These are phyloP conservation scores for Ectemnius cavifrons DNA, from an alignment of 2,888 invertebrate genomes.

Conservation along the genomic window DNA sequence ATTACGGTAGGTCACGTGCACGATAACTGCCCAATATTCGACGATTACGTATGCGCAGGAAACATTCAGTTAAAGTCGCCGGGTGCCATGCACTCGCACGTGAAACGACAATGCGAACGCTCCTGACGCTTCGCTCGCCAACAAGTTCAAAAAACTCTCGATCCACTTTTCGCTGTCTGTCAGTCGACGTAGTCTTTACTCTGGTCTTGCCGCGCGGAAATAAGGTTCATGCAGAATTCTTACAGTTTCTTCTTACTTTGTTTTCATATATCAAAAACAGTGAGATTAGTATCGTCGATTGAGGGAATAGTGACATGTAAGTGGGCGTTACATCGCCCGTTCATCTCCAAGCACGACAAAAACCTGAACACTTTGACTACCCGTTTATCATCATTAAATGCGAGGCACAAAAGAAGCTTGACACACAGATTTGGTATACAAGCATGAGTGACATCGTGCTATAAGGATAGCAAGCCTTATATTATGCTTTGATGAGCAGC, in stretches of 20 bases:
- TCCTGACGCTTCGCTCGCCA: not conserved
- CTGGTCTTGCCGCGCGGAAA: no score
- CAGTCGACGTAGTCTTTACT: no score
- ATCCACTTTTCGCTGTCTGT: no score
- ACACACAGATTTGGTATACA: slow-evolving; percentile 27
- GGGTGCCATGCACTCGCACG: slow-evolving; percentile 18
- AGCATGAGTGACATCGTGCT: no score
- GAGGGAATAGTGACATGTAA: no score
- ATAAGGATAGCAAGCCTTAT: no score
- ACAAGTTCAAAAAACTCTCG: not conserved
- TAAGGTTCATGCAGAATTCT: no score
- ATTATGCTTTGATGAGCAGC: not conserved
- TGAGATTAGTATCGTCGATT: no score
- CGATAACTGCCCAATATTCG: slow-evolving; percentile 68
- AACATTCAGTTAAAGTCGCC: slow-evolving; percentile 48
- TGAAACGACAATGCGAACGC: slow-evolving; percentile 9
- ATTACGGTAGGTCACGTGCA: slow-evolving; percentile 72
- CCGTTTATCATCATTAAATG: slow-evolving; percentile 20
- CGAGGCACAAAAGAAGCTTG: slow-evolving; percentile 23
- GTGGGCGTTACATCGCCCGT: no score
- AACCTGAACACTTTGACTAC: slow-evolving; percentile 27
- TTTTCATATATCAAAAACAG: no score
- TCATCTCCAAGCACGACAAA: slow-evolving; percentile 22
- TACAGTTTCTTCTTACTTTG: no score
- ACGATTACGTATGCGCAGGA: slow-evolving; percentile 64